Percentiles rank a stretch among this genome's conserved stretches.
These are phyloP conservation scores for Ectemnius lituratus DNA, from an alignment of 2,888 invertebrate species.

Conservation along the genomic window DNA sequence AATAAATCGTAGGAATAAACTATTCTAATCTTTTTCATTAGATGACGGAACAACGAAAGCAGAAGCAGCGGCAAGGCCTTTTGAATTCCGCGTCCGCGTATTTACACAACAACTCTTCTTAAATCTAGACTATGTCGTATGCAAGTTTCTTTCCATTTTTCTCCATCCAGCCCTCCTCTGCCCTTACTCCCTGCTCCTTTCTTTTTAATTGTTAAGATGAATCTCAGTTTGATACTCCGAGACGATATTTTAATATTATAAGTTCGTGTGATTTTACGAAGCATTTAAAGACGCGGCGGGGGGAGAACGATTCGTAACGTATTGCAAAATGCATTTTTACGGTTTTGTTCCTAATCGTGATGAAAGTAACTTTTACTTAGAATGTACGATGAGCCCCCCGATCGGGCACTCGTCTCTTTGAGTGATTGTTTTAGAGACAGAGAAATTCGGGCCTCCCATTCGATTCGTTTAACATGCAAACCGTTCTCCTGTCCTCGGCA, in stretches of 20 bases:
- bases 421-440: background rate
- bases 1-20: background rate
- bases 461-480: background rate
- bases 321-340: slow-evolving; percentile 51
- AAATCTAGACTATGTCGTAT: slow-evolving; percentile 51
- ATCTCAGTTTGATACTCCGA: slow-evolving; percentile 62
- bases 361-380: slow-evolving; percentile 23
- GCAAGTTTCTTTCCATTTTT: slow-evolving; percentile 13
- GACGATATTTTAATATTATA: slow-evolving; percentile 45
- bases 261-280: slow-evolving; percentile 50
- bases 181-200: slow-evolving; percentile 14
- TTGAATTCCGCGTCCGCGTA: slow-evolving; percentile 88
- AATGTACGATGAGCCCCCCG: slow-evolving; percentile 4
- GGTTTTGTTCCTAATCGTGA: slow-evolving; percentile 60
- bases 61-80: slow-evolving; percentile 93
- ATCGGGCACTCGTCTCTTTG: no score
- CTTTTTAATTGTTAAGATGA: slow-evolving; percentile 33
- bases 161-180: no score
- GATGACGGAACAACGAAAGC: slow-evolving; percentile 98
- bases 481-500: background rate
- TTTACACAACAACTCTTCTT: slow-evolving; percentile 79
- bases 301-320: slow-evolving; percentile 34
- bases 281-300: slow-evolving; percentile 58
- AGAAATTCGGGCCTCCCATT: slow-evolving; percentile 7
- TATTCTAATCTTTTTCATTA: slow-evolving; percentile 68